A percentile compares a stretch with the other conserved stretches of the same genome.
Evolutionary conservation across 2,113 vertebrate species (phyloP).

Genomic region (Podocnemis expansa): DNA sequence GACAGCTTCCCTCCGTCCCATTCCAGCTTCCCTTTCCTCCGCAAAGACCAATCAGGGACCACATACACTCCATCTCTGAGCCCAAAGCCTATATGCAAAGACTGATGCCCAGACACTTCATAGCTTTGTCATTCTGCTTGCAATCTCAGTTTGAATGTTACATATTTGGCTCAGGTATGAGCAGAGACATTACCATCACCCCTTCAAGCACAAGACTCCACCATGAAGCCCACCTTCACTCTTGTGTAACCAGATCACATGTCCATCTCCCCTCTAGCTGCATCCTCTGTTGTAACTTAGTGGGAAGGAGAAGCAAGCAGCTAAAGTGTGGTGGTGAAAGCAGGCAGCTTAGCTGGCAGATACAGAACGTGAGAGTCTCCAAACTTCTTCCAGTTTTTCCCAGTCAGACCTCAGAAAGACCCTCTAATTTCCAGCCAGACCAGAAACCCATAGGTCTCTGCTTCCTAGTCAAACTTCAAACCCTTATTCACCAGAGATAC

Average conservation of each 20-base stretch:
- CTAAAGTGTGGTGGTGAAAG: neutral
- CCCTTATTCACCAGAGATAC: neutral
- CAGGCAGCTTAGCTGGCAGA: neutral
- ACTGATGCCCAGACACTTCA: fast-evolving
- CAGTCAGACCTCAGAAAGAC: neutral
- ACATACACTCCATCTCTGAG: neutral
- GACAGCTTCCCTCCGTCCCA: neutral
- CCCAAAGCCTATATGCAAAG: neutral
- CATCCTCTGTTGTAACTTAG: neutral
- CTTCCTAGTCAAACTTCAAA: neutral
- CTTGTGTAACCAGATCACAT: neutral
- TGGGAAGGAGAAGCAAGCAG: neutral
- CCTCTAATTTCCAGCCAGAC: neutral
- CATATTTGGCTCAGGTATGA: fast-evolving
- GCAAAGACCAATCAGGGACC: neutral
- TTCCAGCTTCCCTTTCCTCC: neutral
- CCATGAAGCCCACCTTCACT: neutral
- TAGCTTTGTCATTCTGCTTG: neutral
- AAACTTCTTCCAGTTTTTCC: neutral
- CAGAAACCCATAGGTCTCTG: neutral
- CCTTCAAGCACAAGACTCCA: neutral
- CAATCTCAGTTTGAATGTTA: neutral
- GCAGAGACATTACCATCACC: neutral
- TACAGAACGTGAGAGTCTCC: neutral
- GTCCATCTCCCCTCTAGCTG: neutral